Conservation (phyloP, 2,888 invertebrate species). For the Entomobrya proxima region DNA sequence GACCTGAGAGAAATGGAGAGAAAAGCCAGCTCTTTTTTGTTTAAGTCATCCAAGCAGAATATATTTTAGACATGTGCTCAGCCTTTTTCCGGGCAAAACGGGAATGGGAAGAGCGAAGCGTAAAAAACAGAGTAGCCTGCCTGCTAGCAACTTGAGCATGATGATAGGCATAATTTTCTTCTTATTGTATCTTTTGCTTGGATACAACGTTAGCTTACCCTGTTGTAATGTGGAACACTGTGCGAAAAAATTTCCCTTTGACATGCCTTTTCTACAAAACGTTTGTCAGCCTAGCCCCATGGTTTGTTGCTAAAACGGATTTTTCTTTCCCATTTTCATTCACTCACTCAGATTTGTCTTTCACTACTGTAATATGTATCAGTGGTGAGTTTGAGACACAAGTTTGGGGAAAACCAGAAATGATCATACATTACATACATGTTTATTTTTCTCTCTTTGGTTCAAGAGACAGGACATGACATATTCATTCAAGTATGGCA, state of each 20-base stretch:
- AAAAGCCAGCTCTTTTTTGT: neutral
- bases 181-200: no score
- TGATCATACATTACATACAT: neutral
- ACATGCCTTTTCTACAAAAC: neutral
- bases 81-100: constrained; percentile 3
- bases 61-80: constrained; percentile 49
- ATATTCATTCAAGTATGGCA: neutral
- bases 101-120: neutral
- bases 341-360: neutral
- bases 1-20: neutral
- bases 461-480: neutral
- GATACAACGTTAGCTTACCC: no score
- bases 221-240: neutral
- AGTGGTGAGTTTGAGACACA: neutral
- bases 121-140: no score
- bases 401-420: constrained; percentile 26
- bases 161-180: neutral
- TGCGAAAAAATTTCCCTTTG: constrained; percentile 3
- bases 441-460: neutral
- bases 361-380: neutral
- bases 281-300: no score
- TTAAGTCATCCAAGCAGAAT: constrained; percentile 33
- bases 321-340: constrained; percentile 18
- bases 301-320: neutral
- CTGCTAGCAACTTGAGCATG: no score